Evolutionary conservation across 2,888 invertebrate genomes (phyloP).

Genomic region (Ennomos fuscantarius): DNA sequence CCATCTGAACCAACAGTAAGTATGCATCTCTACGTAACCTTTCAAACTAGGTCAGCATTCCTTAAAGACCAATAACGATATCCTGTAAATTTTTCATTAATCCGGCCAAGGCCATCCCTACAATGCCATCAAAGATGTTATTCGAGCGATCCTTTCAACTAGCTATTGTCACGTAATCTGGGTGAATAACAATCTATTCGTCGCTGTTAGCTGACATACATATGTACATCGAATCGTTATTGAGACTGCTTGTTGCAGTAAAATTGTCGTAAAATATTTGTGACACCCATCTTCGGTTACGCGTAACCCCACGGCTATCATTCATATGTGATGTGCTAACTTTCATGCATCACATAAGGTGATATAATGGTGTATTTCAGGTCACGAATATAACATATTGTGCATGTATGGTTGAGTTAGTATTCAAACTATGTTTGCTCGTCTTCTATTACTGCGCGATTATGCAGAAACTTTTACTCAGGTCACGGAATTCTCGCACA

Average conservation of each 20-base stretch:
- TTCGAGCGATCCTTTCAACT: slow-evolving; percentile 20
- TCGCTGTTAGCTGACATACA: slow-evolving; percentile 6
- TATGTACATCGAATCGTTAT: not conserved
- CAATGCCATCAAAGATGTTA: slow-evolving; percentile 27
- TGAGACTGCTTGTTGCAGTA: slow-evolving; percentile 11
- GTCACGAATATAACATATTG: slow-evolving; percentile 4
- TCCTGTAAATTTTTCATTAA: slow-evolving; percentile 20
- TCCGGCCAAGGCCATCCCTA: slow-evolving; percentile 30
- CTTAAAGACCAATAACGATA: slow-evolving; percentile 7
- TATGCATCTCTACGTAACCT: not conserved
- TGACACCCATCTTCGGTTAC: slow-evolving; percentile 6
- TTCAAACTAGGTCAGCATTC: slow-evolving; percentile 13
- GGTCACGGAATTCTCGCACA: no score
- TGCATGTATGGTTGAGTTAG: not conserved
- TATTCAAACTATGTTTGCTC: slow-evolving; percentile 7
- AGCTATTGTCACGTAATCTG: slow-evolving; percentile 35
- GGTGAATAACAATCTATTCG: slow-evolving; percentile 20
- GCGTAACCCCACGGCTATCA: not conserved
- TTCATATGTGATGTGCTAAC: slow-evolving; percentile 7
- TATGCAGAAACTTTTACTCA: no score
- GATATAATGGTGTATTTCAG: slow-evolving; percentile 6
- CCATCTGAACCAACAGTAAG: not conserved
- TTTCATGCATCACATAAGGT: slow-evolving; percentile 1
- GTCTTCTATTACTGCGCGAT: no score
- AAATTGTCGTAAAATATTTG: slow-evolving; percentile 20